These are phyloP conservation scores for Sphaerophoria taeniata DNA, from an alignment of 2,888 invertebrate species.

Conservation along the genomic window DNA sequence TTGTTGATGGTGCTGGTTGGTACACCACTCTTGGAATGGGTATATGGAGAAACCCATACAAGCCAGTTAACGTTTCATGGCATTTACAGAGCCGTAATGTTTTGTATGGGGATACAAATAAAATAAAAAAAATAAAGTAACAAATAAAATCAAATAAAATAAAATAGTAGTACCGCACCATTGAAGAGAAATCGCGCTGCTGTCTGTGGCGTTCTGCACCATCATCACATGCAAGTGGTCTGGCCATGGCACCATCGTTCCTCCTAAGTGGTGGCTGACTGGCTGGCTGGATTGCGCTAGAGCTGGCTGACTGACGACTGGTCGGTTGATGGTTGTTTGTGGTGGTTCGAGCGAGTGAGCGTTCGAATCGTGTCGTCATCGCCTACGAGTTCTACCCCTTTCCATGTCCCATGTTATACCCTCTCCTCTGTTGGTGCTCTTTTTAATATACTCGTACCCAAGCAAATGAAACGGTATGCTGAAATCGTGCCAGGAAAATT, in stretches of 20 bases:
- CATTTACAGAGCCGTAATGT: neutral
- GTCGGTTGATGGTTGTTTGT: too few relatives aligned
- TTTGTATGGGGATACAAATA: neutral
- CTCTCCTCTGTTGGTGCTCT: neutral
- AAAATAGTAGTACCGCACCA: conserved; percentile 33
- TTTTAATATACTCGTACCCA: too few relatives aligned
- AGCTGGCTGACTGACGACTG: too few relatives aligned
- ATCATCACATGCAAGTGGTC: conserved; percentile 37
- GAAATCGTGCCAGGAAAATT: conserved; percentile 45
- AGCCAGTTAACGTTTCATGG: conserved; percentile 5
- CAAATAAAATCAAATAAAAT: conserved; percentile 35
- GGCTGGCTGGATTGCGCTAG: too few relatives aligned
- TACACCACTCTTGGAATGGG: too few relatives aligned
- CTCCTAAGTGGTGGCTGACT: conserved; percentile 31
- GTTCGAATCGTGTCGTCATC: neutral
- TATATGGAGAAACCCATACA: neutral
- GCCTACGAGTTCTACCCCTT: conserved; percentile 11
- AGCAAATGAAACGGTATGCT: conserved; percentile 12
- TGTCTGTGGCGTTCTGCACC: conserved; percentile 36
- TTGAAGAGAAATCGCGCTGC: conserved; percentile 37
- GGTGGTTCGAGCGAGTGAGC: neutral
- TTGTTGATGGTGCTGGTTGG: neutral
- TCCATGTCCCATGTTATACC: neutral
- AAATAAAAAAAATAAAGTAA: conserved; percentile 4
- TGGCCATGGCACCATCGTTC: conserved; percentile 40